Conservation (phyloP, 1,140 invertebrate species). For the Drosophila tristis region DNA sequence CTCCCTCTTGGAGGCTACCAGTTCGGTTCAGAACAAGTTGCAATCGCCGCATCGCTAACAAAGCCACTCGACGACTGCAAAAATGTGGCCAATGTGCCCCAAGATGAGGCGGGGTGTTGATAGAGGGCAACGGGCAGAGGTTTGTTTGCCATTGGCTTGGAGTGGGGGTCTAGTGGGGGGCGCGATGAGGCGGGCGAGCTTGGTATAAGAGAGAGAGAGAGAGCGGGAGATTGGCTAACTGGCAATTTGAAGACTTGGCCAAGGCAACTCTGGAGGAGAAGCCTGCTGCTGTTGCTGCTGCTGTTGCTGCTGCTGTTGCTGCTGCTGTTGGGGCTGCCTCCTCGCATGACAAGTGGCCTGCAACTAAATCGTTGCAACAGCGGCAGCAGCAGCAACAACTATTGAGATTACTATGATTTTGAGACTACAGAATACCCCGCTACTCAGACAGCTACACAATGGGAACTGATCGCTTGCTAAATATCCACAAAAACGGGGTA, state of each 20-base stretch:
- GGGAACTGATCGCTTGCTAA: no score
- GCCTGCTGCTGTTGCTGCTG: conserved; percentile 33
- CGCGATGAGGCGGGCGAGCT: neutral
- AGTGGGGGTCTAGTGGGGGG: neutral
- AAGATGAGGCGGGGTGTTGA: conserved; percentile 25
- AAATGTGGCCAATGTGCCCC: conserved; percentile 55
- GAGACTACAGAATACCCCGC: no score
- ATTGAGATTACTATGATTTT: no score
- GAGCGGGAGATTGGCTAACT: conserved; percentile 51
- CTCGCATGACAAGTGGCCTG: conserved; percentile 67
- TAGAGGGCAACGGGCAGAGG: conserved; percentile 23
- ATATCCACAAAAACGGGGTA: no score
- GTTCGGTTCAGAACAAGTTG: conserved; percentile 57
- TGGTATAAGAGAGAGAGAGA: neutral
- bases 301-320: conserved; percentile 36
- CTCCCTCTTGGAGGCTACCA: conserved; percentile 17
- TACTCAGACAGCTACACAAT: no score
- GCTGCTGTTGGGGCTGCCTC: conserved; percentile 39
- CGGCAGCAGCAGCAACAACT: conserved; percentile 13
- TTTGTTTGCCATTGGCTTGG: conserved; percentile 24
- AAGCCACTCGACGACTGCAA: conserved; percentile 76
- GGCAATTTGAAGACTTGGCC: conserved; percentile 63
- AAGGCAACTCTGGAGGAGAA: conserved; percentile 44
- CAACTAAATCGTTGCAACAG: conserved; percentile 58
- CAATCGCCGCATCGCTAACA: conserved; percentile 64